Evolutionary conservation across 2,113 vertebrate species (phyloP).

Genomic region (Dendrocopos noguchii): DNA sequence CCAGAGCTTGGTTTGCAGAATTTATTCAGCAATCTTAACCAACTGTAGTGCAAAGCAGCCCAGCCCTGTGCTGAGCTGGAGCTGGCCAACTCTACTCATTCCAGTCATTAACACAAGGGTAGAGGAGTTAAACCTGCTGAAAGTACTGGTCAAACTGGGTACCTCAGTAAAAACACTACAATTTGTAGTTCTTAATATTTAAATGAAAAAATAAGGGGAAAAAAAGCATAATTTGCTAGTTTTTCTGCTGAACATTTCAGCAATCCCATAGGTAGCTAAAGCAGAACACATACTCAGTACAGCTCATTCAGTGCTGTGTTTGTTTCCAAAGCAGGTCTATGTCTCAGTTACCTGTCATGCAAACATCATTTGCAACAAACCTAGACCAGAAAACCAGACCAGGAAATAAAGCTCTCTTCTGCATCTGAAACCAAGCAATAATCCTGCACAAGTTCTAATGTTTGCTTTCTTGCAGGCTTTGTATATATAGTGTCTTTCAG

Average conservation of each 20-base stretch:
- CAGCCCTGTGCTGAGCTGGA: fast-evolving
- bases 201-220: neutral
- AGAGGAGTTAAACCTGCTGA: neutral
- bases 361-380: neutral
- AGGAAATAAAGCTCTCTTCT: neutral
- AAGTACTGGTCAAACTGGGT: too few relatives aligned
- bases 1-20: neutral
- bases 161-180: fast-evolving
- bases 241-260: neutral
- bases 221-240: neutral
- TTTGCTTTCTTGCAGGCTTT: neutral
- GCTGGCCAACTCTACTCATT: too few relatives aligned
- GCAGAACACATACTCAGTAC: neutral
- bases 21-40: neutral
- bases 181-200: neutral
- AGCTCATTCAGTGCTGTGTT: too few relatives aligned
- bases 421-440: neutral
- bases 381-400: neutral
- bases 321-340: neutral
- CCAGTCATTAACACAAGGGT: neutral
- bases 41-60: neutral
- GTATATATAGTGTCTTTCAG: too few relatives aligned
- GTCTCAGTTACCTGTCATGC: neutral
- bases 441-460: neutral
- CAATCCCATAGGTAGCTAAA: neutral